These are phyloP conservation scores for Pygoscelis adeliae DNA, from an alignment of 2,113 vertebrate species.

Conservation along the genomic window DNA sequence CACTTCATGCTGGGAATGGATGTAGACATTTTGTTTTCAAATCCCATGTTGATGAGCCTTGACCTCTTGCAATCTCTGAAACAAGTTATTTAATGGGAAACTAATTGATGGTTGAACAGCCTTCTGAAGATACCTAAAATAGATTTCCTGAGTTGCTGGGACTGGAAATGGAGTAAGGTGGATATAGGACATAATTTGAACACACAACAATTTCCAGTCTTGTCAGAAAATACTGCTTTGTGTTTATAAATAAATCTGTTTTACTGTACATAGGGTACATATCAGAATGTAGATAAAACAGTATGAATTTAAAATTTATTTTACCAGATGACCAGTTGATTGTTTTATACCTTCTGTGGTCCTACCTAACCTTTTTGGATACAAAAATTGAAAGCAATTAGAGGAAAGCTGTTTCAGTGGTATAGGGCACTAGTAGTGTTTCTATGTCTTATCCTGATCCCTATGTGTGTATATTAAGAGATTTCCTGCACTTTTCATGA, in stretches of 20 bases:
- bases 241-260: neutral
- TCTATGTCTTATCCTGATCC: neutral
- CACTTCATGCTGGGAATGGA: neutral
- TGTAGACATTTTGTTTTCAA: neutral
- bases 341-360: neutral
- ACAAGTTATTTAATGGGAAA: neutral
- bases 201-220: neutral
- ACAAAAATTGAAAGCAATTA: neutral
- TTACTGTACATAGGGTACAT: neutral
- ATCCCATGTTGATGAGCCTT: neutral
- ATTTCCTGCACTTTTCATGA: neutral
- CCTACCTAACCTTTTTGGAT: neutral
- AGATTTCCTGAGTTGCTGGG: neutral
- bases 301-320: neutral
- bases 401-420: neutral
- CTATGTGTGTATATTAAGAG: neutral
- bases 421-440: neutral
- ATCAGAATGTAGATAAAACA: neutral
- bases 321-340: neutral
- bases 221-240: neutral
- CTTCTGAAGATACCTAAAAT: neutral
- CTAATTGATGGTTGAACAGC: neutral
- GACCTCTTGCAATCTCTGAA: neutral
- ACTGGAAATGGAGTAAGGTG: neutral
- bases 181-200: neutral